phyloP scores from a whole-genome alignment of 2,113 vertebrate genomes.

The Corythornis vintsioides region DNA sequence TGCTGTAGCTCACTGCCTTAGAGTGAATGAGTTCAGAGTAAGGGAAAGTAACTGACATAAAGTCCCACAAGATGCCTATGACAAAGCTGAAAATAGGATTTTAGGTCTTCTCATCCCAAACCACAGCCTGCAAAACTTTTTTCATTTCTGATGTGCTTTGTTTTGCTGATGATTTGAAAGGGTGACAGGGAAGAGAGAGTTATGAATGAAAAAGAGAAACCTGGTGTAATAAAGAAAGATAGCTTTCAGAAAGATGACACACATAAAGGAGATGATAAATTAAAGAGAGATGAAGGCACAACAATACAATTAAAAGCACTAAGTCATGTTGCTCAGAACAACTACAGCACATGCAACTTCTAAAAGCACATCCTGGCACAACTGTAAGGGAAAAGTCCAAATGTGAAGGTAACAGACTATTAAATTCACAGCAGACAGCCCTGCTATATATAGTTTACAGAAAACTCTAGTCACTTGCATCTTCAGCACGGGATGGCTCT shows the following conservation, averaged over 20 bases:
- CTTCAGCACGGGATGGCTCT: background rate
- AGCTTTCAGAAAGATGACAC: background rate
- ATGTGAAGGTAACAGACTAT: background rate
- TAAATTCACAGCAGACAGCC: background rate
- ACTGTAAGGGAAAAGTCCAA: background rate
- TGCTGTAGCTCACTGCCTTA: background rate
- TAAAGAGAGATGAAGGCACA: background rate
- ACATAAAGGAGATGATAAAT: background rate
- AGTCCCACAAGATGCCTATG: background rate
- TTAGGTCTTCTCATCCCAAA: conserved; percentile 10
- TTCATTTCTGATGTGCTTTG: background rate
- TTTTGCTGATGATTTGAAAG: background rate
- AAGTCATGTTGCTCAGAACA: background rate
- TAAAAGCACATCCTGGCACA: background rate
- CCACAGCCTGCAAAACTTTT: background rate
- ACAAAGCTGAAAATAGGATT: conserved; percentile 19
- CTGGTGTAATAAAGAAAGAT: background rate
- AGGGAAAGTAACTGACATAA: background rate
- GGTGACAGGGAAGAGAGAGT: background rate
- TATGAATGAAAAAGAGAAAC: background rate
- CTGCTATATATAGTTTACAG: background rate
- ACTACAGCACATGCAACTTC: background rate
- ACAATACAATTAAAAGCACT: background rate
- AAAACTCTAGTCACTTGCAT: background rate
- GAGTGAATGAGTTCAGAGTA: background rate